Evolutionary conservation across 1,140 invertebrate genomes (phyloP).

Genomic region (Drosophila ficusphila): DNA sequence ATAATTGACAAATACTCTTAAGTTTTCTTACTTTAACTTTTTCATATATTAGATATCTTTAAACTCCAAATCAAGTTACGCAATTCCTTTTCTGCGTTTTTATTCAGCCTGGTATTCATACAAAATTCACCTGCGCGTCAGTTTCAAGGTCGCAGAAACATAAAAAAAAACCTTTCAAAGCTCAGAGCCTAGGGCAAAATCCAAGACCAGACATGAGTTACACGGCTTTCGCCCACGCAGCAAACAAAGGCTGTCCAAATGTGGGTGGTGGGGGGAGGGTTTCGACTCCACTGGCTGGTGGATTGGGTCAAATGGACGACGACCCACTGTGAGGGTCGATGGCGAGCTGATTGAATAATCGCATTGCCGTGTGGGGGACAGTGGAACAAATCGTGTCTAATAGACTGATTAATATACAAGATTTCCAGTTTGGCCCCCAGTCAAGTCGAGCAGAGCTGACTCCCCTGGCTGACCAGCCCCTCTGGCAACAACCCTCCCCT

Average conservation of each 20-base stretch:
- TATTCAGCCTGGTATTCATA: background rate
- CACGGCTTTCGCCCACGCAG: conserved; percentile 22
- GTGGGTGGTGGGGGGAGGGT: background rate
- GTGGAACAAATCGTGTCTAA: conserved; percentile 79
- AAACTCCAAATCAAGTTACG: background rate
- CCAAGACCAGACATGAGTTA: conserved; percentile 34
- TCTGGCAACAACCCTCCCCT: conserved; percentile 5
- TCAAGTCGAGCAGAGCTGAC: conserved; percentile 47
- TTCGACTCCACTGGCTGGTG: conserved; percentile 12
- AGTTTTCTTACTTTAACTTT: no score
- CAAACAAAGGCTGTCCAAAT: conserved; percentile 1
- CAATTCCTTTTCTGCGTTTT: background rate
- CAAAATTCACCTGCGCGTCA: conserved; percentile 23
- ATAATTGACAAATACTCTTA: no score
- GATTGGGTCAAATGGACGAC: conserved; percentile 48
- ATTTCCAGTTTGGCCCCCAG: conserved; percentile 68
- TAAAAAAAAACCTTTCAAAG: conserved; percentile 1
- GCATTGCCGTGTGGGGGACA: conserved; percentile 47
- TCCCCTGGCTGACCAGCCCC: background rate
- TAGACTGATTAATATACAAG: conserved; percentile 81
- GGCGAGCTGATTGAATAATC: conserved; percentile 74
- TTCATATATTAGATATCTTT: background rate
- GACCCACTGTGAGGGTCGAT: conserved; percentile 48
- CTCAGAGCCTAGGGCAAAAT: conserved; percentile 10
- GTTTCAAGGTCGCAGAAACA: conserved; percentile 27